phyloP scores from a whole-genome alignment of 2,888 invertebrate species.

The Stegana nigrithorax region DNA sequence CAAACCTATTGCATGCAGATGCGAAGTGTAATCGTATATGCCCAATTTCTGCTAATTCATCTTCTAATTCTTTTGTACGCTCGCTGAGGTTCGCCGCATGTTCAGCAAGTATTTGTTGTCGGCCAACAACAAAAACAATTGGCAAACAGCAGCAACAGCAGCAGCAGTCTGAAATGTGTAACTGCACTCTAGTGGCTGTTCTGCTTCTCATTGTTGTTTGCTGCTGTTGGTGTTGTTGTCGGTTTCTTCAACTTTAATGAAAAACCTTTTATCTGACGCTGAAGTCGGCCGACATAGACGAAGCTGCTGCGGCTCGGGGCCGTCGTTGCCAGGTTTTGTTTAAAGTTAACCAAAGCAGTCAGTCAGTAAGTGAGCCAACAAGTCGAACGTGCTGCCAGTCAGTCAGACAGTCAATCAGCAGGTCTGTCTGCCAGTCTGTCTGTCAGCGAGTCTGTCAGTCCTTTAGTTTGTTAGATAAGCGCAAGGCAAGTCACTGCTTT shows the following conservation, averaged over 20 bases:
- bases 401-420: neutral
- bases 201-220: slow-evolving; percentile 29
- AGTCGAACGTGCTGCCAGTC: neutral
- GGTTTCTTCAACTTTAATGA: slow-evolving; percentile 46
- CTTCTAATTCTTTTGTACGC: no score
- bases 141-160: slow-evolving; percentile 24
- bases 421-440: neutral
- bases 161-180: slow-evolving; percentile 1
- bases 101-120: no score
- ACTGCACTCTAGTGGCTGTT: neutral
- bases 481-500: no score
- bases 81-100: no score
- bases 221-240: neutral
- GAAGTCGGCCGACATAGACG: slow-evolving; percentile 10
- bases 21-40: no score
- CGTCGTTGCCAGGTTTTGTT: slow-evolving; percentile 51
- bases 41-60: no score
- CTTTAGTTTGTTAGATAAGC: no score
- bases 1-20: no score
- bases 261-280: slow-evolving; percentile 51
- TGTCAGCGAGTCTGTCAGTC: no score
- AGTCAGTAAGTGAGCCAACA: slow-evolving; percentile 3
- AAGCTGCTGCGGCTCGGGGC: slow-evolving; percentile 3
- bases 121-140: slow-evolving; percentile 22
- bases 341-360: slow-evolving; percentile 42